phyloP scores from a whole-genome alignment of 2,113 vertebrate species.

The Perca fluviatilis region DNA sequence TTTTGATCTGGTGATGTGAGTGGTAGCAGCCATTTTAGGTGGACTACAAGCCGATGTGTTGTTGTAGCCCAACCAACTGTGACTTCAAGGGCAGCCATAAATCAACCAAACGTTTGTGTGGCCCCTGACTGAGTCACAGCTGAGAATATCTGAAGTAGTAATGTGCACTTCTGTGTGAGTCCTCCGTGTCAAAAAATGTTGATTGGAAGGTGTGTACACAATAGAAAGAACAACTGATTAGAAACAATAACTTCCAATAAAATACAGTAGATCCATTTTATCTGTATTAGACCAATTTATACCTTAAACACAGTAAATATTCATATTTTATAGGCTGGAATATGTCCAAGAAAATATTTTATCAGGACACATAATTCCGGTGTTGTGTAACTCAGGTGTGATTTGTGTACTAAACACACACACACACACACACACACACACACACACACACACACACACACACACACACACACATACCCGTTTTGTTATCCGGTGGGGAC shows the following conservation, averaged over 20 bases:
- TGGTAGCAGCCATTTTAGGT: constrained; percentile 45
- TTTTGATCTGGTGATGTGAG: constrained; percentile 16
- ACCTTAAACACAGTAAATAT: neutral
- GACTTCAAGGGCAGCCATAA: constrained; percentile 59
- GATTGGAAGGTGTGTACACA: neutral
- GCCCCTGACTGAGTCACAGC: constrained; percentile 29
- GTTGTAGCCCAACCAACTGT: constrained; percentile 47
- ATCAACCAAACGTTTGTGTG: constrained; percentile 52
- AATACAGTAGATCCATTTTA: neutral
- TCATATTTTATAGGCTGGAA: neutral
- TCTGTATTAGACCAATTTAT: neutral
- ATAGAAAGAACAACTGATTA: neutral
- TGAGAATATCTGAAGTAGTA: constrained; percentile 35
- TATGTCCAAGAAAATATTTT: neutral
- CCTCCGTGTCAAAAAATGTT: constrained; percentile 16
- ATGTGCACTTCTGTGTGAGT: neutral
- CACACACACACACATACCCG: neutral
- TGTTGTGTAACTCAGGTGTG: constrained; percentile 46
- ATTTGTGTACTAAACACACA: constrained; percentile 53
- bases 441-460: constrained; percentile 1
- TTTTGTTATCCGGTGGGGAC: no score
- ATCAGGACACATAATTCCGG: neutral
- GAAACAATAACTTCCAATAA: neutral
- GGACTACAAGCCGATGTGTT: neutral
- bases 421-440: constrained; percentile 1